Percentiles rank a stretch among this genome's conserved stretches.
These are phyloP conservation scores for Macroglossus sobrinus DNA, from an alignment of 2,113 vertebrate species.

Conservation along the genomic window DNA sequence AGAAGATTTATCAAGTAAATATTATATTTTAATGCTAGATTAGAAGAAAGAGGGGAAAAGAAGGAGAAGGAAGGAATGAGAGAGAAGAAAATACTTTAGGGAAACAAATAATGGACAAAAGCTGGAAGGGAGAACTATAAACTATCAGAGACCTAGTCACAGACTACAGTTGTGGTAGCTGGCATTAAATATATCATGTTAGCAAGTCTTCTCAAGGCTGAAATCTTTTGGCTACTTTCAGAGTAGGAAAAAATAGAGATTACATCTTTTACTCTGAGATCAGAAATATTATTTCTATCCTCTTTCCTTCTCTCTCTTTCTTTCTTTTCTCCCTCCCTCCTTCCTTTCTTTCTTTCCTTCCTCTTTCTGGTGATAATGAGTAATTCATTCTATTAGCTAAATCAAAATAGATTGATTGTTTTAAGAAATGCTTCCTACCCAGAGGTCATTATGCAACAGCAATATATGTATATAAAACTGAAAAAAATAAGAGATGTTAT, in stretches of 20 bases:
- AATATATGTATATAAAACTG: not conserved
- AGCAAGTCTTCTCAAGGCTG: not conserved
- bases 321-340: rapidly evolving
- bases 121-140: not conserved
- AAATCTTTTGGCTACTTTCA: not conserved
- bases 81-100: not conserved
- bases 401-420: not conserved
- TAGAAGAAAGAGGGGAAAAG: not conserved
- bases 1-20: not conserved
- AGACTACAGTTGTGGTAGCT: not conserved
- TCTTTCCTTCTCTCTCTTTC: not conserved
- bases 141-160: not conserved
- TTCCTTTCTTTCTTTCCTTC: not conserved
- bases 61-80: not conserved
- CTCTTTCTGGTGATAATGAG: not conserved
- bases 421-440: not conserved
- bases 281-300: not conserved
- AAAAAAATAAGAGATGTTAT: not conserved
- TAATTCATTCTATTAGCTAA: not conserved
- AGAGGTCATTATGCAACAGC: not conserved
- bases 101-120: not conserved
- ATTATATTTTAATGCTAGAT: not conserved
- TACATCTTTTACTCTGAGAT: not conserved
- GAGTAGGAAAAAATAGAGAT: not conserved
- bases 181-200: no score